Evolutionary conservation across 1,140 invertebrate genomes (phyloP), one percentile per base, ranked within the genome.

Genomic region (Bombus pascuorum): DNA sequence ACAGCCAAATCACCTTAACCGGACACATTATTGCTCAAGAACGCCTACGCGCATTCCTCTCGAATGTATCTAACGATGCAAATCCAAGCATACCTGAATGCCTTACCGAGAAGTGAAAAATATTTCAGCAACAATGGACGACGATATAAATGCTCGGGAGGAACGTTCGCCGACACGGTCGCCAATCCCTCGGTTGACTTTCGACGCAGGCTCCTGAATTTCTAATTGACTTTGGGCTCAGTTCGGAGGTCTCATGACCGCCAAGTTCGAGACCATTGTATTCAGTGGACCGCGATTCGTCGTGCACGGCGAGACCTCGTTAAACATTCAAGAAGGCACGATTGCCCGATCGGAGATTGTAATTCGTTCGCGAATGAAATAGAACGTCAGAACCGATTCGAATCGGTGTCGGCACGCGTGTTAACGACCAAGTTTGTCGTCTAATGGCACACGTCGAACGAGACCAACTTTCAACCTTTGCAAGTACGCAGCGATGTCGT

Each of bases 311-410:
- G 75, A 79, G 77, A 80, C 22, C 77, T 84, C 75, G 83, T 85
- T 85, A 80, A 62, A 85, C 83, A 85, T 85, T 85, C 83, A 62
- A 71, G 44, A 53, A 44, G 77, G 66, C 37, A 57, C 53, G 53
- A 65, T 85, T 70, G 77, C 25, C 37, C 47, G 34, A n/a, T 34
- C 34, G 18, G 25, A 25, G 28, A 15, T 62, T 68, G 81, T 28
- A 76, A 83, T 83, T 77, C 74, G 74, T 13, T 39, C 15, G 62
- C 73, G n/a, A 32, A 83, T 42, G 81, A 59, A 77, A 70, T 57
- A 42, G 65, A 70, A 70, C 62, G 74, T 83, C 66, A 10, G 65
- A 78, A 77, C 15, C 53, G 53, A 80, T 80, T 32, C 28, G 39
- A 39, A 72, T n/a, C 37, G 62, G 28, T 39, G 34, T 82, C 65